Evolutionary conservation across 2,113 vertebrate species (phyloP), one percentile per base, ranked within the genome.

Genomic region (Pionites leucogaster): DNA sequence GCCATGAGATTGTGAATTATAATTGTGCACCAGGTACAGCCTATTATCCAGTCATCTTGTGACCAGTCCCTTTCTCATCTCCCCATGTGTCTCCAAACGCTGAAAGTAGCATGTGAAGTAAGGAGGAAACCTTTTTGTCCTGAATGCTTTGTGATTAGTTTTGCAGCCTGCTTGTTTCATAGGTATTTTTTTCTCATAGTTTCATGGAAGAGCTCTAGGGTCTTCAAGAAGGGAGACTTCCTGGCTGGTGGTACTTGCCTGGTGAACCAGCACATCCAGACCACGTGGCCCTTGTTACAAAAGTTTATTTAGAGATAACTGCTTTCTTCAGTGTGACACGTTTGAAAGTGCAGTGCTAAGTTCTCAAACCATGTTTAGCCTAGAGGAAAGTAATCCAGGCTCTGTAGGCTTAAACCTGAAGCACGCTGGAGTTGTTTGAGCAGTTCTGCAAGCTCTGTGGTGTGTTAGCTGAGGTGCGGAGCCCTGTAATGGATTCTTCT

Each of bases 91-190:
- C 46, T 62, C 31, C n/a, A 75, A 23, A 68, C 10, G 25, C 31
- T n/a, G 44, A 14, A 10, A 3, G 5, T 7, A 13, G n/a, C 0
- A 15, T 59, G 25, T 1, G 1, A 17, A 50, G 20, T 0, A 0
- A 33, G 47, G 49, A 57, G 50, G 23, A 29, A 35, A 19, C 39
- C 19, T 31, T 23, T 27, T 4, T 17, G 11, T 16, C 37, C 14
- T 15, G 6, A 20, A 20, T 60, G 65, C 41, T 17, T 23, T 0
- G 1, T 37, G 3, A 15, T 67, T 62, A 39, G 13, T 53, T 93
- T n/a, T 65, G 44, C 63, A 52, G 57, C 44, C 22, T 47, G 4
- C 41, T 78, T 46, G 27, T 67, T 82, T 71, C 28, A 3, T 29
- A n/a, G 59, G 25, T 85, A 1, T 44, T 29, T 29, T 44, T 72